Evolutionary conservation across 2,888 invertebrate genomes (phyloP).

Genomic region (Drosophila percnosoma): DNA sequence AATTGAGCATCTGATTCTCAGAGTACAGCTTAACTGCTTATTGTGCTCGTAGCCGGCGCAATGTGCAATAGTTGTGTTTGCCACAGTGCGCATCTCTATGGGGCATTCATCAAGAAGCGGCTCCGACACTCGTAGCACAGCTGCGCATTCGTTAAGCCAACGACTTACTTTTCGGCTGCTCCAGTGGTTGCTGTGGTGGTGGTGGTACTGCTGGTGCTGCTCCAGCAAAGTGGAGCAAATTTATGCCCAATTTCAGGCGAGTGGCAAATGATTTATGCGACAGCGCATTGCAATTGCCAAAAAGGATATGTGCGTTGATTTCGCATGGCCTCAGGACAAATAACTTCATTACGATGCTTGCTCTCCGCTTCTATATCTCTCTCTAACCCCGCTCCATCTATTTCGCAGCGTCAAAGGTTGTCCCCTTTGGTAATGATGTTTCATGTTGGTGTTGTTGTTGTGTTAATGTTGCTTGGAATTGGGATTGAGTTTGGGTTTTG

Average conservation of each 20-base stretch:
- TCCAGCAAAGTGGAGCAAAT: conserved; percentile 75
- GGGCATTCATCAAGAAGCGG: conserved; percentile 39
- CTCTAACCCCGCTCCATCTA: not conserved
- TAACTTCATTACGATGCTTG: conserved; percentile 73
- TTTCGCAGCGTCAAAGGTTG: conserved; percentile 31
- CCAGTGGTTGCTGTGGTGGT: conserved; percentile 19
- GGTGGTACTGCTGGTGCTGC: not conserved
- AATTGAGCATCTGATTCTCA: not conserved
- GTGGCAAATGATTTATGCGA: conserved; percentile 79
- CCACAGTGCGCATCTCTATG: conserved; percentile 38
- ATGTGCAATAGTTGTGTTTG: not conserved
- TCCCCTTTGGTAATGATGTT: conserved; percentile 68
- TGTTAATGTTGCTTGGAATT: conserved; percentile 34
- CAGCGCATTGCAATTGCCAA: conserved; percentile 79
- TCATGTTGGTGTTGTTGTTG: conserved; percentile 51
- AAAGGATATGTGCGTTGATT: conserved; percentile 81
- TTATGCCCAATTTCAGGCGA: conserved; percentile 81
- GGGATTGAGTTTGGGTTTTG: conserved; percentile 46
- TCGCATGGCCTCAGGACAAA: conserved; percentile 78
- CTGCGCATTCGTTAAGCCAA: conserved; percentile 75
- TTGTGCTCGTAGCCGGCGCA: not conserved
- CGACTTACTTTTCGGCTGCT: conserved; percentile 66
- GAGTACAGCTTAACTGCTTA: not conserved
- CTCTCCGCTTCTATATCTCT: conserved; percentile 2
- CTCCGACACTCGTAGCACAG: conserved; percentile 37